These are phyloP conservation scores for Bombus huntii DNA, from an alignment of 1,140 invertebrate genomes.

Conservation along the genomic window DNA sequence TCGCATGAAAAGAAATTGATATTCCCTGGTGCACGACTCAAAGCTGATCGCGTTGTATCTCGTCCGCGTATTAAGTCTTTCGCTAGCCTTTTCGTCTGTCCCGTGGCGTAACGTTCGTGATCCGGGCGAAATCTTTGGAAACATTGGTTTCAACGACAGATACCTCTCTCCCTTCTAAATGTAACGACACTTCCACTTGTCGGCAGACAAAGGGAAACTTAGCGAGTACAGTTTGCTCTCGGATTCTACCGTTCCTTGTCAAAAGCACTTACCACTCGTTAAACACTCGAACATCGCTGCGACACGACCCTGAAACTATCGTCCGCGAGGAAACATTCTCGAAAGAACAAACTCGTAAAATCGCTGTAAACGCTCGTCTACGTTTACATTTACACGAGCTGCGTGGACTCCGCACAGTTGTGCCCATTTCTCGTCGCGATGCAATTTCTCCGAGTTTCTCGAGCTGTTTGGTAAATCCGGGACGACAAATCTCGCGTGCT, in stretches of 20 bases:
- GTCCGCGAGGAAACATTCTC: background rate
- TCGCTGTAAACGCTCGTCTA: background rate
- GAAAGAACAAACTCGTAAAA: background rate
- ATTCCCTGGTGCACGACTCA: background rate
- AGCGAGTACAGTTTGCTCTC: background rate
- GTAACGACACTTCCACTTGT: background rate
- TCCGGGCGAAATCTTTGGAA: background rate
- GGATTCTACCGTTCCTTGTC: background rate
- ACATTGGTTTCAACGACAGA: background rate
- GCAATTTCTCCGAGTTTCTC: too few species aligned
- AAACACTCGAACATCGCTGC: background rate
- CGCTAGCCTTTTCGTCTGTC: background rate
- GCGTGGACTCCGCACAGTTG: too few species aligned
- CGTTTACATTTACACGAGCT: too few species aligned
- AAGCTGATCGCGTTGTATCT: background rate
- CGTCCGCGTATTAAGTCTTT: background rate
- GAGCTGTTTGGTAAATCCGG: too few species aligned
- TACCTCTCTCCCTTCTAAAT: background rate
- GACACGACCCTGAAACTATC: background rate
- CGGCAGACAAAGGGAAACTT: background rate
- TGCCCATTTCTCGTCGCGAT: too few species aligned
- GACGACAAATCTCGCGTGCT: too few species aligned
- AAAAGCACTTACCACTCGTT: background rate
- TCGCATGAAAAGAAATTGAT: conserved; percentile 3
- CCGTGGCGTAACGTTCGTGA: background rate